Evolutionary conservation across 53 echinoderm and acorn worm species (phyloP), one percentile per base, ranked within the genome.

Genomic region (Pentamera pediparva): DNA sequence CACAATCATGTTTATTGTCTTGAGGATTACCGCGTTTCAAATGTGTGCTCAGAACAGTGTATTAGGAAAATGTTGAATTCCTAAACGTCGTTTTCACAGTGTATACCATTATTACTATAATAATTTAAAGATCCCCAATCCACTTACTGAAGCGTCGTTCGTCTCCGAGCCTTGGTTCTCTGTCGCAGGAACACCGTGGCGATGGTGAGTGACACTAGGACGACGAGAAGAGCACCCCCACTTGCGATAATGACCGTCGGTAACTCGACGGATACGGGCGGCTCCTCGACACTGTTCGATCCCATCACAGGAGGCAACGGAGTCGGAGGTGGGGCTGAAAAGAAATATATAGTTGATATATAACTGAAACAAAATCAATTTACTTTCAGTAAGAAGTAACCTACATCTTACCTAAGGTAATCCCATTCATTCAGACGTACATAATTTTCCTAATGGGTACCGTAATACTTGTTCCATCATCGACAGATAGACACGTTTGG

Each of bases 231-330:
- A 72, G 72, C 72, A 5, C 2, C 72, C 9, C 72, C 72, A 25
- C 72, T 54, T 7, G 72, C 72, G 19, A 72, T 53, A 22, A 72
- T 72, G 24, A 72, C 24, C 18, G 53, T 72, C 0, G 67, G 43
- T 24, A 41, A 5, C 10, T 65, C 67, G 20, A 13, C 12, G 17
- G 45, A 2, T 3, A 45, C 39, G 6, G 67, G 43, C 4, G 6
- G 40, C 39, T 41, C 43, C 12, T 40, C 25, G 24, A 29, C 17
- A n/a, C 40, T 45, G 15, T 9, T 41, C 5, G 45, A 41, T 29
- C 43, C 67, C 25, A 45, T 13, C 2, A 4, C 67, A 40, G 67
- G 37, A 9, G 45, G 45, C 12, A 45, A 7, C 18, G 27, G 27
- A 9, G 40, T 26, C 13, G 43, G 40, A 11, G 61, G 61, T 22